Conservation (phyloP, 2,888 invertebrate species). For the Scaptomyza polygonia region DNA sequence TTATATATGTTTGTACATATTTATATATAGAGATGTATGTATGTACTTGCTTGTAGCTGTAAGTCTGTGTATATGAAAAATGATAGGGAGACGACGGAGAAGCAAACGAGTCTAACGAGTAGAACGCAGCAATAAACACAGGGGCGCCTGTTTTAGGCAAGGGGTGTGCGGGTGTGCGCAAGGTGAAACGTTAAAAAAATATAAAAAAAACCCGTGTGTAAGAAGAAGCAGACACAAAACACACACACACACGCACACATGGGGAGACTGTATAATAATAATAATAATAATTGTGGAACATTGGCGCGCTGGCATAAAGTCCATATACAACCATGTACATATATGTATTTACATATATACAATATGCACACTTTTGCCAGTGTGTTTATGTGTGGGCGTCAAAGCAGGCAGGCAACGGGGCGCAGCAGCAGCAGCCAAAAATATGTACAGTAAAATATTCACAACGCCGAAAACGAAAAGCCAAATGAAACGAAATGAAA, state of each 20-base stretch:
- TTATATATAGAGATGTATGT: background rate
- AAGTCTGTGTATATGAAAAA: slow-evolving; percentile 57
- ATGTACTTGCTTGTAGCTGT: slow-evolving; percentile 16
- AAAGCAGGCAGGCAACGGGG: slow-evolving; percentile 16
- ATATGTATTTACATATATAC: slow-evolving; percentile 10
- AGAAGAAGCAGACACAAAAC: slow-evolving; percentile 43
- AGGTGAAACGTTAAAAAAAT: slow-evolving; percentile 67
- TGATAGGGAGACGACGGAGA: slow-evolving; percentile 60
- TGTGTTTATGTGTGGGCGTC: slow-evolving; percentile 47
- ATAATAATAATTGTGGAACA: slow-evolving; percentile 75
- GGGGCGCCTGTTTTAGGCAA: background rate
- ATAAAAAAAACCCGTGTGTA: slow-evolving; percentile 50
- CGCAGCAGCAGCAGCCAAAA: slow-evolving; percentile 36
- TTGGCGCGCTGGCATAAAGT: slow-evolving; percentile 54
- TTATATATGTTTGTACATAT: background rate
- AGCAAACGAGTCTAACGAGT: slow-evolving; percentile 71
- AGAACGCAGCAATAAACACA: slow-evolving; percentile 59
- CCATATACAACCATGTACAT: slow-evolving; percentile 1
- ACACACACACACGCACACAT: slow-evolving; percentile 20
- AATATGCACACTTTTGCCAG: slow-evolving; percentile 12
- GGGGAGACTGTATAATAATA: slow-evolving; percentile 56
- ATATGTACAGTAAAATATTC: slow-evolving; percentile 61
- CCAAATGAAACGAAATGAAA: slow-evolving; percentile 43
- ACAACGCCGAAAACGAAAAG: slow-evolving; percentile 55
- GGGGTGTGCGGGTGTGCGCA: slow-evolving; percentile 54